These are phyloP conservation scores for Heliocidaris erythrogramma DNA, from an alignment of 35 echinoderm and acorn worm genomes.

Conservation along the genomic window DNA sequence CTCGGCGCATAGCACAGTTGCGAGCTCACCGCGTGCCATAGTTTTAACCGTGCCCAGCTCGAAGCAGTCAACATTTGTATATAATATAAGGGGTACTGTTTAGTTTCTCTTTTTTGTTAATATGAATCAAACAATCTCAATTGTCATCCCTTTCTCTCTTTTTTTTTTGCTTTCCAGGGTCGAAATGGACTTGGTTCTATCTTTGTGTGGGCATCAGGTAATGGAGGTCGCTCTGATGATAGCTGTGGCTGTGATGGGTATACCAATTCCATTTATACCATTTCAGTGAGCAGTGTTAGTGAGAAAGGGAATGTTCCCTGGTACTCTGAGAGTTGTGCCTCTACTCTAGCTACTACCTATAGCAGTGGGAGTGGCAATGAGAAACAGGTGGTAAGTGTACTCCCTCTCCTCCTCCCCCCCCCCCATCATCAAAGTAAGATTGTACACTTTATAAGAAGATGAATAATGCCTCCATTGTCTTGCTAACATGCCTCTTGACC, in stretches of 20 bases:
- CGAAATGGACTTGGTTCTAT: slow-evolving; percentile 82
- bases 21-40: too few relatives aligned
- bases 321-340: slow-evolving; percentile 91
- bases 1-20: too few relatives aligned
- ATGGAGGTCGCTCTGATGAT: slow-evolving; percentile 82
- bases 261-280: slow-evolving; percentile 93
- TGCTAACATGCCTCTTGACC: too few relatives aligned
- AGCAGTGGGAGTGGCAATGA: slow-evolving; percentile 80
- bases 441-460: too few relatives aligned
- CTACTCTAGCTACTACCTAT: slow-evolving; percentile 90
- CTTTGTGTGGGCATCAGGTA: slow-evolving; percentile 96
- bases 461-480: too few relatives aligned
- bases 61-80: too few relatives aligned
- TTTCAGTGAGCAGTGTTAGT: slow-evolving; percentile 92
- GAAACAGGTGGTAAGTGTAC: slow-evolving; percentile 81
- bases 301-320: slow-evolving; percentile 85
- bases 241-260: slow-evolving; percentile 96
- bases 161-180: slow-evolving; percentile 60
- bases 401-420: too few relatives aligned
- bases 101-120: not conserved
- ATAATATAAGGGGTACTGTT: too few relatives aligned
- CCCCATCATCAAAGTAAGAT: too few relatives aligned
- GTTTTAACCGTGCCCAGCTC: too few relatives aligned
- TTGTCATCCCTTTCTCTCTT: not conserved
- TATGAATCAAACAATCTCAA: too few relatives aligned